Percentiles rank a stretch among this genome's conserved stretches.
Conservation (phyloP, 1,140 invertebrate genomes). For the Nomia melanderi region DNA sequence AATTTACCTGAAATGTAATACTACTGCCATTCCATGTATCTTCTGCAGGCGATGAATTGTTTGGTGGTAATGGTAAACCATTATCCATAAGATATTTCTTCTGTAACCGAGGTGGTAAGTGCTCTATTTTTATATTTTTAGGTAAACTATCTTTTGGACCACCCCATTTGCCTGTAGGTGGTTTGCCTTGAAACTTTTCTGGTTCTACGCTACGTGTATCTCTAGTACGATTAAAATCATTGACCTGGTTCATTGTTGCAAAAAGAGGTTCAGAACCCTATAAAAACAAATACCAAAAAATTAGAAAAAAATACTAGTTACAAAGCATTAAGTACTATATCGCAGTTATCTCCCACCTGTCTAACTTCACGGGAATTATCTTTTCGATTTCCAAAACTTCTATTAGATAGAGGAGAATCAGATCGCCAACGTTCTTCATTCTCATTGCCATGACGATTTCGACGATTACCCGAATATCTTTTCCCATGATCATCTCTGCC, state of each 20-base stretch:
- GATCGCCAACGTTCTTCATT: slow-evolving; percentile 77
- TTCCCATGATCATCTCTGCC: slow-evolving; percentile 75
- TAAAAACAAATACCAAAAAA: slow-evolving; percentile 38
- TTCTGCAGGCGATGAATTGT: slow-evolving; percentile 73
- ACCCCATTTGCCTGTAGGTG: slow-evolving; percentile 81
- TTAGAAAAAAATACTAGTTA: neutral
- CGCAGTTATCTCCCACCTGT: slow-evolving; percentile 63
- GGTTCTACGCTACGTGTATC: slow-evolving; percentile 82
- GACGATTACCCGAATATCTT: slow-evolving; percentile 72
- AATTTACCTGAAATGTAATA: slow-evolving; percentile 78
- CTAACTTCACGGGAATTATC: slow-evolving; percentile 72
- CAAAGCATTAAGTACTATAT: neutral
- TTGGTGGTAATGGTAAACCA: slow-evolving; percentile 71
- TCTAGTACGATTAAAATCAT: slow-evolving; percentile 76
- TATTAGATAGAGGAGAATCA: slow-evolving; percentile 71
- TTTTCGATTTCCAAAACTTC: slow-evolving; percentile 71
- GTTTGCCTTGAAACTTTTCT: slow-evolving; percentile 81
- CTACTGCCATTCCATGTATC: slow-evolving; percentile 81
- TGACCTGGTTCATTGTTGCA: slow-evolving; percentile 70
- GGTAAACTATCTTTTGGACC: slow-evolving; percentile 74
- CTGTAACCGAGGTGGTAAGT: slow-evolving; percentile 81
- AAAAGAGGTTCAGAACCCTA: slow-evolving; percentile 82
- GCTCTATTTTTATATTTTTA: slow-evolving; percentile 78
- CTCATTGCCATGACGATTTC: slow-evolving; percentile 72
- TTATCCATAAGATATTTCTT: slow-evolving; percentile 81